These are phyloP conservation scores for Pteromalus puparum DNA, from an alignment of 1,140 invertebrate genomes.

Conservation along the genomic window DNA sequence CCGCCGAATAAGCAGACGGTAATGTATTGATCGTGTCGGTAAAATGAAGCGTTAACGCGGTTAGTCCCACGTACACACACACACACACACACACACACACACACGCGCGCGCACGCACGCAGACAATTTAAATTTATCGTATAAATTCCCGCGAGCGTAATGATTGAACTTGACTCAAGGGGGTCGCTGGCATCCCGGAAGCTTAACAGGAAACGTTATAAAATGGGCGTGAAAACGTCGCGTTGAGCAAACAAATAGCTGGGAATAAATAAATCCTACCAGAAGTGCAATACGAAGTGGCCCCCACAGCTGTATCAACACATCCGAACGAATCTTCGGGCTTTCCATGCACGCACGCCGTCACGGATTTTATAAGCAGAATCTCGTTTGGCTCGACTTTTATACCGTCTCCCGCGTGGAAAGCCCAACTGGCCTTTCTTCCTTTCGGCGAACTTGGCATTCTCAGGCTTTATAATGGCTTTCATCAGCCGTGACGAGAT, in stretches of 20 bases:
- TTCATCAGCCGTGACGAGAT: background rate
- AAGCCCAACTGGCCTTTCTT: background rate
- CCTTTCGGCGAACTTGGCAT: background rate
- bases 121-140: conserved; percentile 5
- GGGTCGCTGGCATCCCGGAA: conserved; percentile 16
- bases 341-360: background rate
- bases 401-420: background rate
- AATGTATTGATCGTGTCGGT: conserved; percentile 7
- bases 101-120: too few species aligned
- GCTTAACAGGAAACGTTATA: conserved; percentile 28
- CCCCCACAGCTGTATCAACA: conserved; percentile 33
- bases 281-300: conserved; percentile 14
- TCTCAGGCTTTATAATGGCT: background rate
- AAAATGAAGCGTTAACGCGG: background rate
- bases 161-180: conserved; percentile 30
- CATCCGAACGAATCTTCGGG: background rate
- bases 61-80: background rate
- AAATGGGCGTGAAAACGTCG: conserved; percentile 21
- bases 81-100: background rate
- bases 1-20: background rate
- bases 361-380: background rate
- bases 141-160: background rate
- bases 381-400: background rate
- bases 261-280: conserved; percentile 35
- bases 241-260: conserved; percentile 24